Evolutionary conservation across 2,888 invertebrate species (phyloP).

Genomic region (Caenorhabditis angaria): DNA sequence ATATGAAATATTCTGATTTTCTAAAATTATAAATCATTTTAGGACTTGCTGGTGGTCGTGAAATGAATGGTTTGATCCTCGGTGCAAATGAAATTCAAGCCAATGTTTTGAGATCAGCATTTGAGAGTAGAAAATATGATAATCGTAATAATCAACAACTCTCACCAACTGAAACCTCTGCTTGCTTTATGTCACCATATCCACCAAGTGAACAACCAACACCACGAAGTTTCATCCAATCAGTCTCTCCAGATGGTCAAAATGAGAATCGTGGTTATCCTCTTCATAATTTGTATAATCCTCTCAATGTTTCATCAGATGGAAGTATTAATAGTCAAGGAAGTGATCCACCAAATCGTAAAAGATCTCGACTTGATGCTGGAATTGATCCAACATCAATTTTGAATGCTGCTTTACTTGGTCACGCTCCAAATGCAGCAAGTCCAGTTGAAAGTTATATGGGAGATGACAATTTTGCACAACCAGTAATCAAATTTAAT

Average conservation of each 20-base stretch:
- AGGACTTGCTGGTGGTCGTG: constrained; percentile 25
- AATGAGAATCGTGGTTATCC: constrained; percentile 20
- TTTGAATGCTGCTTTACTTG: constrained; percentile 19
- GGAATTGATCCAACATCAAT: constrained; percentile 28
- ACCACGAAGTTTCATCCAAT: constrained; percentile 30
- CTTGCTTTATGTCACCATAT: constrained; percentile 25
- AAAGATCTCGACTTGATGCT: constrained; percentile 36
- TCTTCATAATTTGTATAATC: constrained; percentile 30
- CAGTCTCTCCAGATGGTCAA: constrained; percentile 32
- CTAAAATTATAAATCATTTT: background rate
- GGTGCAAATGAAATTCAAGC: constrained; percentile 41
- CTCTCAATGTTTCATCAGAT: constrained; percentile 44
- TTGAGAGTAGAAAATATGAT: background rate
- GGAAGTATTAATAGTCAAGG: constrained; percentile 47
- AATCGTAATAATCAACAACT: background rate
- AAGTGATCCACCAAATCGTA: constrained; percentile 39
- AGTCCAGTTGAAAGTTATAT: constrained; percentile 22
- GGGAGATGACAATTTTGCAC: constrained; percentile 34
- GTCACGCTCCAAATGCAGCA: constrained; percentile 1
- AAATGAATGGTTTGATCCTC: constrained; percentile 42
- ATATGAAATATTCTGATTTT: background rate
- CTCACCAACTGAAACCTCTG: constrained; percentile 13
- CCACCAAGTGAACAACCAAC: constrained; percentile 36
- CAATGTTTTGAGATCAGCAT: constrained; percentile 17
- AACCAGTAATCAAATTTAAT: constrained; percentile 62